phyloP scores from a whole-genome alignment of 2,888 invertebrate species.

The Hofmannophila pseudospretella region DNA sequence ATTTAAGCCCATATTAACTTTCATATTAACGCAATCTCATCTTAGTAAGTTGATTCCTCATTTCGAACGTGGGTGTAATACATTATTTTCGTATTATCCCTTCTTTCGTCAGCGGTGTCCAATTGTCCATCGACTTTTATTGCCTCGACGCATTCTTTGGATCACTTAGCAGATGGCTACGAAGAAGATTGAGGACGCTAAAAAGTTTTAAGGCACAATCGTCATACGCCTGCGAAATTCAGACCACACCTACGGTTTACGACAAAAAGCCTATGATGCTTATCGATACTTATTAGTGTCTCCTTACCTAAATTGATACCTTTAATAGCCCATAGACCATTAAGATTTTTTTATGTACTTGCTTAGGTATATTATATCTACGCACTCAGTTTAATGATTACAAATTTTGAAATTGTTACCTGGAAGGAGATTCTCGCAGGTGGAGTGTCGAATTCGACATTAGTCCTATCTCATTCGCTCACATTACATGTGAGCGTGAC shows the following conservation, averaged over 20 bases:
- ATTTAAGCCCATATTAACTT: not conserved
- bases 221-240: constrained; percentile 49
- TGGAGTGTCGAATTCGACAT: too few species aligned
- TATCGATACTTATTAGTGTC: constrained; percentile 5
- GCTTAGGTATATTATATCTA: too few species aligned
- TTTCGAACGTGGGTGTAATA: constrained; percentile 43
- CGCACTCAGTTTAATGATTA: too few species aligned
- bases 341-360: too few species aligned
- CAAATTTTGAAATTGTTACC: too few species aligned
- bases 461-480: too few species aligned
- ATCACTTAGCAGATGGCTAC: constrained; percentile 60
- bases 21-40: not conserved
- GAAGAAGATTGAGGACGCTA: constrained; percentile 42
- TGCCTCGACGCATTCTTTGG: constrained; percentile 38
- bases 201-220: constrained; percentile 43
- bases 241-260: constrained; percentile 44
- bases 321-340: too few species aligned
- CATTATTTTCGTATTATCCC: constrained; percentile 47
- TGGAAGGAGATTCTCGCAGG: too few species aligned
- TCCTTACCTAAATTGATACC: too few species aligned
- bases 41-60: constrained; percentile 2
- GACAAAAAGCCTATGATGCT: constrained; percentile 5
- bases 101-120: constrained; percentile 38
- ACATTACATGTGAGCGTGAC: too few species aligned
- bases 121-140: constrained; percentile 40